Base-by-base conservation (phyloP, 1,140 invertebrate species). In the Cyphomyrmex costatus region DNA sequence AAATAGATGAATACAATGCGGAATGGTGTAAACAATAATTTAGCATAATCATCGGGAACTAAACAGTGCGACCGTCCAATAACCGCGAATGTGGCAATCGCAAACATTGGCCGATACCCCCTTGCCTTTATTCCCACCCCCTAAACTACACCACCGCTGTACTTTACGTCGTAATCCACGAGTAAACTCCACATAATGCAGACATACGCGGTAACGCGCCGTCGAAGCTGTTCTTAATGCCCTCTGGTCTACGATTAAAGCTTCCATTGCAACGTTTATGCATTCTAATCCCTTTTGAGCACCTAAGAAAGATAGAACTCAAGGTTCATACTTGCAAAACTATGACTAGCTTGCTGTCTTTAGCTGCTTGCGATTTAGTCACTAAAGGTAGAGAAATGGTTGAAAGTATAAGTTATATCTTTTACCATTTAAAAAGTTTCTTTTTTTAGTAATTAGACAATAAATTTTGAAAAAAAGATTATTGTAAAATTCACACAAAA, bases 121-220 rank as follows among this genome's bases (percentile, higher is more conserved):
- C 36, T 51, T 16, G 1, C 61, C 83, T 65, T 65, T 79, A 46
- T 33, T 14, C 21, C 74, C 51, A 61, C 63, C 60, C 73, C 12
- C 49, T 33, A 14, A 53, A 68, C 60, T 53, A 10, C 46, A 19
- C 70, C 56, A 80, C 61, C 86, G 76, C 76, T 89, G 92, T 92
- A 93, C 91, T 92, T 93, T 92, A 92, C 88, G 85, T 91, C 91
- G 92, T 93, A 93, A 93, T 93, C 90, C 92, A 76, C 86, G 84
- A 70, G 89, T 92, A 93, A 93, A 92, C 92, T 92, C 84, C 79
- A 87, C 88, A 93, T 93, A 93, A 93, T 93, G 91, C 92, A 93
- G 92, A 92, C 91, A 92, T 92, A 93, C 88, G 88, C 86, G 85
- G 74, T 88, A 89, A 90, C 90, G 87, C 83, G 71, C 91, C 87